phyloP scores from a whole-genome alignment of 1,140 invertebrate genomes.

The Caenorhabditis tropicalis region DNA sequence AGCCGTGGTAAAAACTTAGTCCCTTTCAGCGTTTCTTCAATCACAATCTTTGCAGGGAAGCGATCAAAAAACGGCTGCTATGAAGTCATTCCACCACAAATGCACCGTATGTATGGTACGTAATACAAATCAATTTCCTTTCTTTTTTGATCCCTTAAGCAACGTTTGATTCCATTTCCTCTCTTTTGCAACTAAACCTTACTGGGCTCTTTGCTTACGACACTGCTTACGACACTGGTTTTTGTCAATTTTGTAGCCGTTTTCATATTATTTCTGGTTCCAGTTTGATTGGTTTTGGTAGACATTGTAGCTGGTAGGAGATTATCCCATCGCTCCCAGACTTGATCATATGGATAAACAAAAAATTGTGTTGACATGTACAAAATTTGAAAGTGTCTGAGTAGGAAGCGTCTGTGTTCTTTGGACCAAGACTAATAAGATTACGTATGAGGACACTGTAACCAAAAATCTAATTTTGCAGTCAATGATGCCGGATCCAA shows the following conservation, averaged over 20 bases:
- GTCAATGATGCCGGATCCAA: constrained; percentile 26
- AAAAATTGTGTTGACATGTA: not conserved
- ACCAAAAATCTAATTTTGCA: not conserved
- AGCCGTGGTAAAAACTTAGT: not conserved
- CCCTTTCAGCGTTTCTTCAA: too few relatives aligned
- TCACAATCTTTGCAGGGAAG: constrained; percentile 76
- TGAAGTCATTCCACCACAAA: constrained; percentile 87
- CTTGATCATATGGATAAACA: not conserved
- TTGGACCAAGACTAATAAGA: not conserved
- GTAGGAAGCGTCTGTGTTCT: not conserved
- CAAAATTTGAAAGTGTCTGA: not conserved
- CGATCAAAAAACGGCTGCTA: constrained; percentile 95
- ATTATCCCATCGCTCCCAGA: not conserved
- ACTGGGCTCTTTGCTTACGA: not conserved
- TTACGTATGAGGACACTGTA: not conserved
- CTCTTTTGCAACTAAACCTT: not conserved
- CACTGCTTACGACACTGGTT: not conserved
- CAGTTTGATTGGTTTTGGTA: not conserved
- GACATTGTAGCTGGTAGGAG: not conserved
- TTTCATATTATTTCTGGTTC: not conserved
- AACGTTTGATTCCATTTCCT: not conserved
- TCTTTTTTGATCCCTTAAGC: not conserved
- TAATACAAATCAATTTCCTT: constrained; percentile 15
- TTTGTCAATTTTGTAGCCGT: not conserved
- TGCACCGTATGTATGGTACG: constrained; percentile 87